A percentile compares a stretch with the other conserved stretches of the same genome.
phyloP scores from a whole-genome alignment of 2,888 invertebrate species.

The Drosophila anomalipes region DNA sequence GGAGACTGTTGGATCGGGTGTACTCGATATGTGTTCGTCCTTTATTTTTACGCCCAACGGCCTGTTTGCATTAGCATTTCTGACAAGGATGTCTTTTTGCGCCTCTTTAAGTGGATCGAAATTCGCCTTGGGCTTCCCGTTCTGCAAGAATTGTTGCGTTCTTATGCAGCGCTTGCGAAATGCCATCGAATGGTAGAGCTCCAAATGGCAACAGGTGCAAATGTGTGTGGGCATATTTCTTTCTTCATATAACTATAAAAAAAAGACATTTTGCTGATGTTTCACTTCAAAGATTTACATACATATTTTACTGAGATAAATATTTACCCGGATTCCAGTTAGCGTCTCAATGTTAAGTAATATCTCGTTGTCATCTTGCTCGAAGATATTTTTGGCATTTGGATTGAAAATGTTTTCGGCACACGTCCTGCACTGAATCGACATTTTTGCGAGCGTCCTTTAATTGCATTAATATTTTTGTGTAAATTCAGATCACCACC shows the following conservation, averaged over 20 bases:
- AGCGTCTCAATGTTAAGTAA: slow-evolving; percentile 38
- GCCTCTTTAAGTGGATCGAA: slow-evolving; percentile 1
- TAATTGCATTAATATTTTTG: slow-evolving; percentile 3
- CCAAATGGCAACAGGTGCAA: slow-evolving; percentile 50
- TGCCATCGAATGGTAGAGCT: slow-evolving; percentile 39
- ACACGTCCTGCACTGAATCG: slow-evolving; percentile 50
- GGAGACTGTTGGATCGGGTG: background rate
- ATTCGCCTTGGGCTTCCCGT: background rate
- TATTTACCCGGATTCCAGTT: slow-evolving; percentile 48
- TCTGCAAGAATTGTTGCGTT: slow-evolving; percentile 26
- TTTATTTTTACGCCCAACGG: background rate
- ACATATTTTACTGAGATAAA: background rate
- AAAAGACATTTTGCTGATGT: slow-evolving; percentile 4
- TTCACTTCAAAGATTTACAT: background rate
- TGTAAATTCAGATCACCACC: slow-evolving; percentile 3
- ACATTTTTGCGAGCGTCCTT: slow-evolving; percentile 31
- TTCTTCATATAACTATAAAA: slow-evolving; percentile 34
- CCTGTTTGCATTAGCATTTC: background rate
- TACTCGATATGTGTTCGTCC: background rate
- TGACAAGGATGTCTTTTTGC: background rate
- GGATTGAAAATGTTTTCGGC: slow-evolving; percentile 28
- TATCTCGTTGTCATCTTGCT: slow-evolving; percentile 23
- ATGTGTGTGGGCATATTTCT: slow-evolving; percentile 38
- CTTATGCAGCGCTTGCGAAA: slow-evolving; percentile 45
- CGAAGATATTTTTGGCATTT: slow-evolving; percentile 43